phyloP scores from a whole-genome alignment of 2,888 invertebrate species.

The Cosmia pyralina region DNA sequence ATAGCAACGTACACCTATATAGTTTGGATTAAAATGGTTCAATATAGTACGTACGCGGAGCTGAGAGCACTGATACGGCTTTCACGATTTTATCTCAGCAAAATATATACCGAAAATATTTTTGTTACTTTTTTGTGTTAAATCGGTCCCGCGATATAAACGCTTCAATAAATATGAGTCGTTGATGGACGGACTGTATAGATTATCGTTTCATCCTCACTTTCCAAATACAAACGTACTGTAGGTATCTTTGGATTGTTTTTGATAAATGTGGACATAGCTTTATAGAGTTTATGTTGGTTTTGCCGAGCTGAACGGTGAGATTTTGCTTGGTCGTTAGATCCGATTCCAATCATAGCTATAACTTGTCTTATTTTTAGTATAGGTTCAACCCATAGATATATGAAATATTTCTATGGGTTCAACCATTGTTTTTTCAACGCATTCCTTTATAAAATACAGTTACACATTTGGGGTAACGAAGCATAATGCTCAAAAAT shows the following conservation, averaged over 20 bases:
- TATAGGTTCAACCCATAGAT: too few relatives aligned
- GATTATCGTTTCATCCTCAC: slow-evolving; percentile 53
- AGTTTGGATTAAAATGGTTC: slow-evolving; percentile 53
- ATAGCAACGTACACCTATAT: slow-evolving; percentile 22
- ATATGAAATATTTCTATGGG: too few relatives aligned
- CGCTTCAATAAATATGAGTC: slow-evolving; percentile 59
- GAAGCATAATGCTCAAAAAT: slow-evolving; percentile 36
- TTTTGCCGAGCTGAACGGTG: slow-evolving; percentile 13
- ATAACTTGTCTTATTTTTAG: not conserved
- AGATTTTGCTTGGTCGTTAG: slow-evolving; percentile 15
- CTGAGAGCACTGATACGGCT: slow-evolving; percentile 48
- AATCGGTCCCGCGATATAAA: slow-evolving; percentile 48
- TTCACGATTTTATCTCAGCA: slow-evolving; percentile 45
- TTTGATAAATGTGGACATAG: slow-evolving; percentile 37
- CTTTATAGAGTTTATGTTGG: slow-evolving; percentile 28
- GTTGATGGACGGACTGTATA: slow-evolving; percentile 49
- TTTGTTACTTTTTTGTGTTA: slow-evolving; percentile 48
- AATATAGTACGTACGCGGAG: slow-evolving; percentile 29
- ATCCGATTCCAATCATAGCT: not conserved
- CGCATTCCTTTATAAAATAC: slow-evolving; percentile 13
- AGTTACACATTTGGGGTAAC: slow-evolving; percentile 31
- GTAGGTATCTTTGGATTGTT: slow-evolving; percentile 32
- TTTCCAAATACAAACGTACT: slow-evolving; percentile 37
- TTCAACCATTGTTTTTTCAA: not conserved
- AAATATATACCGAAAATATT: slow-evolving; percentile 44